phyloP scores from a whole-genome alignment of 30 jellyfish, hydroid and myxozoan genomes.

The Rhopilema esculentum region DNA sequence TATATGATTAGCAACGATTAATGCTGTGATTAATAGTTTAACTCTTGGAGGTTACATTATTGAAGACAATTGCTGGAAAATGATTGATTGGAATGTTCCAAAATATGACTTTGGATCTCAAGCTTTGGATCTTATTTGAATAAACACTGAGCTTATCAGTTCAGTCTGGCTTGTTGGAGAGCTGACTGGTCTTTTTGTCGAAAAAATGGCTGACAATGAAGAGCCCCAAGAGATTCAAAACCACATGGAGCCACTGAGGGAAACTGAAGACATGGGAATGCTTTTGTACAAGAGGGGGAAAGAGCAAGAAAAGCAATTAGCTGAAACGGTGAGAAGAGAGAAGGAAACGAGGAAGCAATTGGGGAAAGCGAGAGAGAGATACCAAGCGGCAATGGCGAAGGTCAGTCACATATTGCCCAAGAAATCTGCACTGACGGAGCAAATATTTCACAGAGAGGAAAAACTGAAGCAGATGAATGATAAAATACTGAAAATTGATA shows the following conservation, averaged over 20 bases:
- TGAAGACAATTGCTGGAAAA: neutral
- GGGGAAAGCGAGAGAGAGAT: conserved; percentile 41
- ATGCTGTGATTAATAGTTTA: neutral
- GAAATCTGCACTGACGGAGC: conserved; percentile 28
- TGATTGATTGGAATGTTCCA: neutral
- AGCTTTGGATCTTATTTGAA: neutral
- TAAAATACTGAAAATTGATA: conserved; percentile 41
- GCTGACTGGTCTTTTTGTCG: neutral
- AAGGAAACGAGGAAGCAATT: conserved; percentile 40
- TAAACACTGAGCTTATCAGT: neutral
- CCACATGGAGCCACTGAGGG: conserved; percentile 53
- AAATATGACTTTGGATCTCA: neutral
- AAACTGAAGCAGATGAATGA: conserved; percentile 32
- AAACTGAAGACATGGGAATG: conserved; percentile 66
- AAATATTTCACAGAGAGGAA: conserved; percentile 32
- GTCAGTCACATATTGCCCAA: conserved; percentile 50
- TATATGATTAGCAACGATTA: neutral
- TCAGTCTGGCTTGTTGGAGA: neutral
- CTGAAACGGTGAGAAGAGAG: conserved; percentile 52
- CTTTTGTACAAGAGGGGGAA: conserved; percentile 57
- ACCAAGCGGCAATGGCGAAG: conserved; percentile 27
- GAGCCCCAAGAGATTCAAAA: neutral
- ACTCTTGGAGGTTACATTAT: neutral
- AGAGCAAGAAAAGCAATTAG: conserved; percentile 51
- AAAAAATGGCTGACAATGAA: neutral